Conservation (phyloP, 2,888 invertebrate species). For the Drosophila anceps region DNA sequence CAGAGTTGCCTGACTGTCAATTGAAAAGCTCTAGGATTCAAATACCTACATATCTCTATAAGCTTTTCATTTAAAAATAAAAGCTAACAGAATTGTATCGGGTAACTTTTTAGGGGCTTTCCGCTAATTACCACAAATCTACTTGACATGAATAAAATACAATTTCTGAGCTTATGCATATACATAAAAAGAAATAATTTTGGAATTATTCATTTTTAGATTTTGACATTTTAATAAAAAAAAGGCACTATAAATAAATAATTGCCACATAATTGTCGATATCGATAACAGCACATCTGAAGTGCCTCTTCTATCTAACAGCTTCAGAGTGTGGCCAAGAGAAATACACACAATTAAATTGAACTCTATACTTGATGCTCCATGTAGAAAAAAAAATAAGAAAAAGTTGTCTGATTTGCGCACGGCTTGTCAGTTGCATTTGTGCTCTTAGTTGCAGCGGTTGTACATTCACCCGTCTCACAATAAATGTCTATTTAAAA, state of each 20-base stretch:
- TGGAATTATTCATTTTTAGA: too few species aligned
- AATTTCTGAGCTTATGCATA: neutral
- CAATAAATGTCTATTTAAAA: slow-evolving; percentile 8
- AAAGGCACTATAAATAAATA: neutral
- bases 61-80: neutral
- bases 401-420: neutral
- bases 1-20: neutral
- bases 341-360: slow-evolving; percentile 3
- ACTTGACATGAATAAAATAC: too few species aligned
- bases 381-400: neutral
- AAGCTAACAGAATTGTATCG: neutral
- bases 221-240: too few species aligned
- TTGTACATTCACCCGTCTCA: neutral
- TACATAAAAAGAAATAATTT: neutral
- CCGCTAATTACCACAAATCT: neutral
- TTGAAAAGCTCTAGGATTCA: neutral
- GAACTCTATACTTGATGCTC: slow-evolving; percentile 14
- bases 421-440: slow-evolving; percentile 43
- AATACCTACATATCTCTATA: neutral
- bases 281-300: slow-evolving; percentile 5
- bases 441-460: slow-evolving; percentile 37
- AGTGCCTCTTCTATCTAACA: neutral
- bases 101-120: neutral
- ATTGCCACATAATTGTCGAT: neutral
- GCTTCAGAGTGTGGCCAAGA: slow-evolving; percentile 2